Conservation (phyloP, 2,113 vertebrate genomes). For the Proteles cristata region DNA sequence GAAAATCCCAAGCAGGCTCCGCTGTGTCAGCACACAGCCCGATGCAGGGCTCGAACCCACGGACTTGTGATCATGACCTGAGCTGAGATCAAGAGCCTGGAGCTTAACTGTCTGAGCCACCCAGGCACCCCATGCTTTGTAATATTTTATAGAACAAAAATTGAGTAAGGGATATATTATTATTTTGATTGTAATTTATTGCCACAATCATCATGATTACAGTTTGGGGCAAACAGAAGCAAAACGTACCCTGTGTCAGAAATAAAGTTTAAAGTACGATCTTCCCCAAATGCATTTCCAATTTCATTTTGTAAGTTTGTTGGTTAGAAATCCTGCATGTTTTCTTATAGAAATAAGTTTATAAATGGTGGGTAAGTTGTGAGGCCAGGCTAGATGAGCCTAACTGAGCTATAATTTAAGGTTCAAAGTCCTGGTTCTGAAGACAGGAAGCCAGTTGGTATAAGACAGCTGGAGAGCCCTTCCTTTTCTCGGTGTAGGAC, state of each 20-base stretch:
- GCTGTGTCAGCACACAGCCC: too few relatives aligned
- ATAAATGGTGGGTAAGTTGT: neutral
- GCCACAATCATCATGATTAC: neutral
- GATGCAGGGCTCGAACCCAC: too few relatives aligned
- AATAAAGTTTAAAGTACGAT: neutral
- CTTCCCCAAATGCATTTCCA: neutral
- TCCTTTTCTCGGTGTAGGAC: neutral
- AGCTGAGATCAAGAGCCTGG: too few relatives aligned
- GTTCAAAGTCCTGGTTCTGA: neutral
- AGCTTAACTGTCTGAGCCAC: too few relatives aligned
- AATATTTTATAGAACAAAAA: neutral
- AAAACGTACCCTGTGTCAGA: neutral
- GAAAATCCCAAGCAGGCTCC: too few relatives aligned
- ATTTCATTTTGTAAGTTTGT: neutral
- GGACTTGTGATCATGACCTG: too few relatives aligned
- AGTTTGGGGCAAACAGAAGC: neutral
- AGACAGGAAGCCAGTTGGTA: neutral
- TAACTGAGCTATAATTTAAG: neutral
- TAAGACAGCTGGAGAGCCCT: neutral
- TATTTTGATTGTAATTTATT: conserved; percentile 34
- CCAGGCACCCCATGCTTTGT: neutral
- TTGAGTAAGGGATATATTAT: neutral
- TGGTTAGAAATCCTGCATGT: neutral
- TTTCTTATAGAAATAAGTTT: neutral
- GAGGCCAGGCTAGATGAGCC: neutral